Evolutionary conservation across 1,140 invertebrate species (phyloP), one percentile per base, ranked within the genome.

Genomic region (Brachionus sp.): DNA sequence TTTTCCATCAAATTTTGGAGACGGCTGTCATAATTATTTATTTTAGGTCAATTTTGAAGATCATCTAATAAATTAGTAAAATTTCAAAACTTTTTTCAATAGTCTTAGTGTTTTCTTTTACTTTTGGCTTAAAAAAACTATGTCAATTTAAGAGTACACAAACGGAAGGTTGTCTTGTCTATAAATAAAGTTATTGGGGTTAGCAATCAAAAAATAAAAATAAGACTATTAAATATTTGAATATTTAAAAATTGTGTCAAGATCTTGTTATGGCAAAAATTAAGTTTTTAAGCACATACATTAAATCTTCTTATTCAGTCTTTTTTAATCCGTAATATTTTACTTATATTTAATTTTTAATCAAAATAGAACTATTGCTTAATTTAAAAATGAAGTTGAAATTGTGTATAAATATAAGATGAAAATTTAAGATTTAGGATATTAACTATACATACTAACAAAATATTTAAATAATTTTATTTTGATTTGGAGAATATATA

Each of bases 401-500:
- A 37, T 70, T 70, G 66, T 70, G 66, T 70, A 70, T 70, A 70
- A 70, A 70, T 70, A 70, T 70, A 39, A 70, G 66, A n/a, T 37
- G 35, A 70, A 39, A 70, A 33, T 10, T 19, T 70, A 42, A 70
- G 66, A 70, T 39, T 4, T 70, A 39, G 19, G 39, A 66, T 33
- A 19, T 66, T 13, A 66, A 66, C 64, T 39, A 70, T 39, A 70
- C 37, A 70, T 39, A 37, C 29, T 70, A 70, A 19, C 66, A 39
- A 70, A 70, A 70, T 70, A 70, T 70, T 70, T 70, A 39, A 70
- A 70, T 70, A 70, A 16, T 37, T 70, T 29, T 64, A 25, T 70
- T 37, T 37, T 70, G 7, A 70, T 37, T 70, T 70, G 16, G 33
- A 39, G n/a, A 39, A 57, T 57, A 57, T 29, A 29, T 57, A 57